Conservation (phyloP, 1,140 invertebrate genomes). For the Helicorthomorpha holstii region DNA sequence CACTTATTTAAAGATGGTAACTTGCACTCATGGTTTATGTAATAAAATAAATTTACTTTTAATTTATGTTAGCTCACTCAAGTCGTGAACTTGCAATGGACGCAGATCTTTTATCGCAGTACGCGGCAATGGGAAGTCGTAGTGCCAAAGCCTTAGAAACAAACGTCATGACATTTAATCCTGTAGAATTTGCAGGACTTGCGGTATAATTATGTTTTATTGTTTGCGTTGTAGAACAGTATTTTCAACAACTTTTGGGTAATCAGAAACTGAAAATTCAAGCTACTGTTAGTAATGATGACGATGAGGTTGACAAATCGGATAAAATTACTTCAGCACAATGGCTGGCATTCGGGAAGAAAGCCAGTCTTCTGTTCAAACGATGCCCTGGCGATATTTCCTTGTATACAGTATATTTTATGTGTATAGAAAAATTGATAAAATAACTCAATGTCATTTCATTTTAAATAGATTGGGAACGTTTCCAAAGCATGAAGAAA, state of each 20-base stretch:
- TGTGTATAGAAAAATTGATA: no score
- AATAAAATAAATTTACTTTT: background rate
- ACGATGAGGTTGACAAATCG: no score
- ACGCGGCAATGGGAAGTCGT: background rate
- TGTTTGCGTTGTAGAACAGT: background rate
- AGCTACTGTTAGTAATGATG: background rate
- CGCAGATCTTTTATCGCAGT: background rate
- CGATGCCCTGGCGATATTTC: no score
- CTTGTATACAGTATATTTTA: no score
- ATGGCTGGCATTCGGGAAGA: background rate
- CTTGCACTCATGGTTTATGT: background rate
- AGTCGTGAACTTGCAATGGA: background rate
- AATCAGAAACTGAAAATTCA: background rate
- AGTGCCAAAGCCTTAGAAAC: background rate
- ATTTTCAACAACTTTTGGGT: background rate
- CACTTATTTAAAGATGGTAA: background rate
- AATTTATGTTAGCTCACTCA: background rate
- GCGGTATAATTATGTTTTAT: background rate
- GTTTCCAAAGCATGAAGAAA: background rate
- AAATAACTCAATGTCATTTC: no score
- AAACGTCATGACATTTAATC: background rate
- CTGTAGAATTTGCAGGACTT: background rate
- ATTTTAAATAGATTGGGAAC: background rate
- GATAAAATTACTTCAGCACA: no score
- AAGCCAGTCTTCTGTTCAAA: background rate